Percentiles rank a stretch among this genome's conserved stretches.
These are phyloP conservation scores for Cossypha dichroa DNA, from an alignment of 2,797 vertebrate species.

Conservation along the genomic window DNA sequence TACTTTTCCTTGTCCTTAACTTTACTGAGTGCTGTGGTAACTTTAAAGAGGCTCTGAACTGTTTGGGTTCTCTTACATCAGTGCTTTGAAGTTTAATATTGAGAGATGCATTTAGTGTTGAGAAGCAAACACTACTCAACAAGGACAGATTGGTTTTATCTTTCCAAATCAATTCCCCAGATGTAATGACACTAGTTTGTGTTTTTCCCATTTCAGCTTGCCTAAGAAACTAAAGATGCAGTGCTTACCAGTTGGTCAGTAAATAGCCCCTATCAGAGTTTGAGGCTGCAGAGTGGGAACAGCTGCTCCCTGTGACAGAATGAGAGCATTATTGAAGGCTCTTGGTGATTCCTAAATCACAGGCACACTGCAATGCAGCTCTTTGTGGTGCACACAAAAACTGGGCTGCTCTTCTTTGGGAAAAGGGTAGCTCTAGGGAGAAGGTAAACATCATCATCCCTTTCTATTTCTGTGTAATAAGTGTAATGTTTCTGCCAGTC, in stretches of 20 bases:
- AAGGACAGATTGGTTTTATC: not conserved
- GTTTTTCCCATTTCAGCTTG: not conserved
- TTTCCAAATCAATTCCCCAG: not conserved
- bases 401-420: not conserved
- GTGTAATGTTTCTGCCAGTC: not conserved
- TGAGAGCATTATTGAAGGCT: not conserved
- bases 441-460: not conserved
- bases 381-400: not conserved
- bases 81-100: not conserved
- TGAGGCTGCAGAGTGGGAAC: not conserved
- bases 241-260: not conserved
- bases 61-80: not conserved
- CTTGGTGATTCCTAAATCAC: not conserved
- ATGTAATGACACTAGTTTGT: not conserved
- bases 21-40: not conserved
- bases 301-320: not conserved
- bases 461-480: not conserved
- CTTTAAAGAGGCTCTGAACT: not conserved
- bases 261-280: not conserved
- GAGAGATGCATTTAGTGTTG: not conserved
- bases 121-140: not conserved
- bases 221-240: not conserved
- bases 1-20: not conserved
- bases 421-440: not conserved
- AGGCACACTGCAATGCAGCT: not conserved